phyloP scores from a whole-genome alignment of 2,888 invertebrate genomes.

The Archips xylosteana region DNA sequence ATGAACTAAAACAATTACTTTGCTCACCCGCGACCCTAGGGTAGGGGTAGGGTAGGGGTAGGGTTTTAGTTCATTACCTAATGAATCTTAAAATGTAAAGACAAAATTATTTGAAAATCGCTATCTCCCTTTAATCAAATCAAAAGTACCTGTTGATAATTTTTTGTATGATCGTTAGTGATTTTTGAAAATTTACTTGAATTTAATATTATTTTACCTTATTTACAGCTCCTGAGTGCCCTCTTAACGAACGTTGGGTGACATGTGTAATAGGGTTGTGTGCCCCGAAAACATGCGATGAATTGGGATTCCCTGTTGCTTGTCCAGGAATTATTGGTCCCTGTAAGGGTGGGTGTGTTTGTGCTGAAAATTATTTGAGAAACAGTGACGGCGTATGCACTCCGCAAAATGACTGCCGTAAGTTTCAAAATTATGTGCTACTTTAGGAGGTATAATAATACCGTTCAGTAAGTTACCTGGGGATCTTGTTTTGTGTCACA shows the following conservation, averaged over 20 bases:
- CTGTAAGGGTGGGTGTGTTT: slow-evolving; percentile 46
- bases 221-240: slow-evolving; percentile 29
- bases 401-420: slow-evolving; percentile 45
- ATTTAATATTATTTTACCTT: neutral
- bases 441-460: slow-evolving; percentile 39
- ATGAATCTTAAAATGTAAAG: no score
- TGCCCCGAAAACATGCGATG: slow-evolving; percentile 12
- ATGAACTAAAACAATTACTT: no score
- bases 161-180: no score
- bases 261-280: slow-evolving; percentile 20
- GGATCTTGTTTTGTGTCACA: slow-evolving; percentile 30
- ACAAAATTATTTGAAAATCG: no score
- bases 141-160: no score
- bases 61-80: no score
- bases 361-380: slow-evolving; percentile 46
- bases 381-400: slow-evolving; percentile 43
- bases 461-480: slow-evolving; percentile 38
- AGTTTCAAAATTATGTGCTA: slow-evolving; percentile 40
- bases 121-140: no score
- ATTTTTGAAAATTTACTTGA: neutral
- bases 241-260: slow-evolving; percentile 30
- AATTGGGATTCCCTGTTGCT: slow-evolving; percentile 25
- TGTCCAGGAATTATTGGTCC: slow-evolving; percentile 18
- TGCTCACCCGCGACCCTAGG: no score
- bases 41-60: no score